phyloP scores from a whole-genome alignment of 2,888 invertebrate genomes.

The Lithophane leautieri region DNA sequence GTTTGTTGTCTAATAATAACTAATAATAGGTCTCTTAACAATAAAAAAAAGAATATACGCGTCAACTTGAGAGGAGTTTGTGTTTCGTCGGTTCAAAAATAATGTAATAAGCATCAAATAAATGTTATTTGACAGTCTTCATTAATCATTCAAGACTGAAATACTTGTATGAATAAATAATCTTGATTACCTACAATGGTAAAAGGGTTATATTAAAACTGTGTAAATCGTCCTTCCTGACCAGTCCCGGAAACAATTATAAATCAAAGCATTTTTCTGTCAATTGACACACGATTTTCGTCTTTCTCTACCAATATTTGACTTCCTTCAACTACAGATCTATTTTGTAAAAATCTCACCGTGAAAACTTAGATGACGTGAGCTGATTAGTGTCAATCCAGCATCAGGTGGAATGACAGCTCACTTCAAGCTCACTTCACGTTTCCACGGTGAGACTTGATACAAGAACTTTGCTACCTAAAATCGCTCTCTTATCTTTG shows the following conservation, averaged over 20 bases:
- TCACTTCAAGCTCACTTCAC: too few species aligned
- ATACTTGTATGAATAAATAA: not conserved
- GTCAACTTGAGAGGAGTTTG: not conserved
- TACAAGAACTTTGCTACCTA: too few species aligned
- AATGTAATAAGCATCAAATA: not conserved
- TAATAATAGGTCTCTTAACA: not conserved
- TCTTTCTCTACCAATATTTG: not conserved
- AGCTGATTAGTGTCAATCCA: too few species aligned
- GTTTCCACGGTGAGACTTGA: too few species aligned
- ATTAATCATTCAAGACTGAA: not conserved
- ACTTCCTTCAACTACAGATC: not conserved
- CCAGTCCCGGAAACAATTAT: not conserved
- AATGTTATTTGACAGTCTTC: not conserved
- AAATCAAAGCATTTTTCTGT: not conserved
- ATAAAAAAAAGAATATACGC: not conserved
- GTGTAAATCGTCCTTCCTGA: not conserved
- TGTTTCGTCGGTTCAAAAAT: not conserved
- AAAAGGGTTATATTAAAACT: constrained; percentile 7
- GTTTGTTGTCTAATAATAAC: not conserved
- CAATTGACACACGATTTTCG: too few species aligned
- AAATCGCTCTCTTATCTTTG: too few species aligned
- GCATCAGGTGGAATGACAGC: too few species aligned
- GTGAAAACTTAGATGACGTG: too few species aligned
- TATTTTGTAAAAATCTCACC: not conserved
- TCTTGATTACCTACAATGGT: not conserved